Evolutionary conservation across 1,140 invertebrate species (phyloP).

Genomic region (Carcinoscorpius rotundicauda): DNA sequence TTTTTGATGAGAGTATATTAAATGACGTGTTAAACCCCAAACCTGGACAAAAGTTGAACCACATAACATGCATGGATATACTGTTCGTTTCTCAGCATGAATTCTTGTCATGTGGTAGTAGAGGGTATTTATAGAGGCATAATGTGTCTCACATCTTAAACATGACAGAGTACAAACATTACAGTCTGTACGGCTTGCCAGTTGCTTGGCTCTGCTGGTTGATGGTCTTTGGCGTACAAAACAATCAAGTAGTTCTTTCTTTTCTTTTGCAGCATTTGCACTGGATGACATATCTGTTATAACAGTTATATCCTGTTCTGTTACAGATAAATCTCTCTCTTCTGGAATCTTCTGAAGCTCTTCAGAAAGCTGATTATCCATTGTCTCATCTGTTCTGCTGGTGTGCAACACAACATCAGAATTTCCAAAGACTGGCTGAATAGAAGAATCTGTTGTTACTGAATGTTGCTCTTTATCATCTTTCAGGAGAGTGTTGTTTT

Average conservation of each 20-base stretch:
- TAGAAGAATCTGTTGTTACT: too few relatives aligned
- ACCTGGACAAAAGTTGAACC: conserved; percentile 30
- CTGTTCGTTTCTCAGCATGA: conserved; percentile 27
- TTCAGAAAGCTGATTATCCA: too few relatives aligned
- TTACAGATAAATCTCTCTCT: too few relatives aligned
- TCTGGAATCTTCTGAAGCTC: too few relatives aligned
- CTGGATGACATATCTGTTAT: background rate
- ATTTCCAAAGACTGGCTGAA: too few relatives aligned
- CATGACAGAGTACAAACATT: conserved; percentile 21
- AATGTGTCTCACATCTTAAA: conserved; percentile 26
- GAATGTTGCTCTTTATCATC: too few relatives aligned
- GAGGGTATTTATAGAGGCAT: conserved; percentile 28
- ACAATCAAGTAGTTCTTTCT: background rate
- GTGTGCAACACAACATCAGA: too few relatives aligned
- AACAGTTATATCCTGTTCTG: background rate
- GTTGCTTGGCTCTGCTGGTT: conserved; percentile 1
- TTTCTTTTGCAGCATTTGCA: background rate
- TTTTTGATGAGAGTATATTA: conserved; percentile 31
- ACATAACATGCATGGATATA: conserved; percentile 33
- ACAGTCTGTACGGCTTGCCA: conserved; percentile 12
- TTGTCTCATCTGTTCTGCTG: too few relatives aligned
- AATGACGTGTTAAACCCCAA: conserved; percentile 30
- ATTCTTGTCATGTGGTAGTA: conserved; percentile 29
- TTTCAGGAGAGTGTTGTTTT: too few relatives aligned
- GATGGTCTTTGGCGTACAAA: background rate